Evolutionary conservation across 2,113 vertebrate species (phyloP).

Genomic region (Scatophagus argus): DNA sequence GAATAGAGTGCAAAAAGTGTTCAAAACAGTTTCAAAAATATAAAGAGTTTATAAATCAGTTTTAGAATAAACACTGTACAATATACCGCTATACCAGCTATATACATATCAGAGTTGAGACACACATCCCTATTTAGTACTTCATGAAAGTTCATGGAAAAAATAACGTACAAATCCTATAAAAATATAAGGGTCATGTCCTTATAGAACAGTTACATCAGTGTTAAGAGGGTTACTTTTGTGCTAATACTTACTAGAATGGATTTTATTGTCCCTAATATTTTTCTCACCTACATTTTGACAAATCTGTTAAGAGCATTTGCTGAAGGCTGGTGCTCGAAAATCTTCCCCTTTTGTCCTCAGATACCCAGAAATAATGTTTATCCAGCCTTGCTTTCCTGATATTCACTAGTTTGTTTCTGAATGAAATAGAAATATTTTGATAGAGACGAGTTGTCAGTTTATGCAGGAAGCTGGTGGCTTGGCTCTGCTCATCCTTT

Average conservation of each 20-base stretch:
- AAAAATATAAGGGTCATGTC: background rate
- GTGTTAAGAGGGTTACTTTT: constrained; percentile 40
- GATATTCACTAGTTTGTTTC: background rate
- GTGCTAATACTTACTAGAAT: constrained; percentile 33
- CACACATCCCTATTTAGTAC: background rate
- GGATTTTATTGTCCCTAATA: constrained; percentile 31
- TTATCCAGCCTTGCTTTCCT: background rate
- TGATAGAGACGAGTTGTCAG: background rate
- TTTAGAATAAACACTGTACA: no score
- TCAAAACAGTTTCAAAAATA: no score
- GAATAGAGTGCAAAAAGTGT: no score
- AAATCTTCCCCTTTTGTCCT: constrained; percentile 13
- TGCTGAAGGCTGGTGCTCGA: background rate
- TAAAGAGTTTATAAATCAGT: no score
- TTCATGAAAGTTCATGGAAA: background rate
- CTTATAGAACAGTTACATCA: background rate
- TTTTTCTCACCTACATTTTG: constrained; percentile 40
- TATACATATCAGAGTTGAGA: no score
- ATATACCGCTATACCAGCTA: no score
- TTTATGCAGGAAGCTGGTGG: background rate
- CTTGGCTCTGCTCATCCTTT: background rate
- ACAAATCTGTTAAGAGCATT: constrained; percentile 30
- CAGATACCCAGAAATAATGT: background rate
- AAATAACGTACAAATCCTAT: background rate
- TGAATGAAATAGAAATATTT: background rate